phyloP scores from a whole-genome alignment of 2,888 invertebrate genomes.

The Ctenicera cuprea region DNA sequence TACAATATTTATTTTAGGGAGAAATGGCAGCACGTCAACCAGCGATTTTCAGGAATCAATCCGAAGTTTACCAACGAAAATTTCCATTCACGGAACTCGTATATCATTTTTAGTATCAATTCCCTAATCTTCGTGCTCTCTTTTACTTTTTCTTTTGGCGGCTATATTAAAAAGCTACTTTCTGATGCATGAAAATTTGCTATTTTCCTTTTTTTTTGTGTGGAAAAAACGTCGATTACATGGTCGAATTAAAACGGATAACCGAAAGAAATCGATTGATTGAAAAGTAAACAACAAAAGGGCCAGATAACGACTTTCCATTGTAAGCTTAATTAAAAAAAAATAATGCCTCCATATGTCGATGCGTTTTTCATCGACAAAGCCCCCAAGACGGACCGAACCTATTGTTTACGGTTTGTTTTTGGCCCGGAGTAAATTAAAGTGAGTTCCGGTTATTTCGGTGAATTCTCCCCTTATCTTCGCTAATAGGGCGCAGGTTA shows the following conservation, averaged over 20 bases:
- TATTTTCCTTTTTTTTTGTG: neutral
- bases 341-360: conserved; percentile 19
- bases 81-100: conserved; percentile 26
- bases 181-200: neutral
- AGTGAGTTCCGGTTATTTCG: conserved; percentile 22
- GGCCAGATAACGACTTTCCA: conserved; percentile 25
- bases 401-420: conserved; percentile 24
- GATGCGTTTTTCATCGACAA: conserved; percentile 15
- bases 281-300: conserved; percentile 34
- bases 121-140: neutral
- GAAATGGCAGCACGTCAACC: conserved; percentile 30
- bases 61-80: conserved; percentile 27
- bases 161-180: conserved; percentile 8
- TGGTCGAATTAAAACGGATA: conserved; percentile 27
- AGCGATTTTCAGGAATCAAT: conserved; percentile 30
- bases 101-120: conserved; percentile 26
- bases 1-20: conserved; percentile 30
- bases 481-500: conserved; percentile 40
- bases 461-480: conserved; percentile 19
- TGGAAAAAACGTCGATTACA: neutral
- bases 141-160: neutral
- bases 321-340: conserved; percentile 38
- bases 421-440: conserved; percentile 13
- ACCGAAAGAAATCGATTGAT: conserved; percentile 19
- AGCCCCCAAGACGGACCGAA: neutral